A percentile compares a stretch with the other conserved stretches of the same genome.
phyloP scores from a whole-genome alignment of 2,797 vertebrate species.

The Craterocephalus amniculus region DNA sequence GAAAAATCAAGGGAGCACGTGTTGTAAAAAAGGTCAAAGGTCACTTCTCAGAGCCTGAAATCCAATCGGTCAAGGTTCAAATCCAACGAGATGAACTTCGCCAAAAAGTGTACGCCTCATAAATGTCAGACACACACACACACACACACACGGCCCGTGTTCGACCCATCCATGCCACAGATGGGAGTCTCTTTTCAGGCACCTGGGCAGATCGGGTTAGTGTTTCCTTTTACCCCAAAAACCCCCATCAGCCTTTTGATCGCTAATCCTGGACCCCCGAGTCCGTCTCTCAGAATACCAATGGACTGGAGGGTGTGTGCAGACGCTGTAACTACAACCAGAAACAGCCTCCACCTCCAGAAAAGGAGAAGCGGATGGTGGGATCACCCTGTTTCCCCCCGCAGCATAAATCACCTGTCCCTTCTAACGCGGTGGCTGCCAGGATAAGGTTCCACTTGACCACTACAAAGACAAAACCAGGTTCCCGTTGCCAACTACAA shows the following conservation, averaged over 20 bases:
- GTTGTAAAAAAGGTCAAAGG: constrained; percentile 64
- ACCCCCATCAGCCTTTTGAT: constrained; percentile 75
- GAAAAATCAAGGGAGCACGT: constrained; percentile 53
- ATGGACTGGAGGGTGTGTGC: constrained; percentile 39
- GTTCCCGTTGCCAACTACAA: constrained; percentile 73
- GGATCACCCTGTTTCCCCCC: constrained; percentile 37
- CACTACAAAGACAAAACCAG: constrained; percentile 73
- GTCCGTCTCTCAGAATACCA: constrained; percentile 35
- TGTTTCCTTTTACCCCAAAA: constrained; percentile 67
- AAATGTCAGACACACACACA: constrained; percentile 67
- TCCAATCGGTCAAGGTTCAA: constrained; percentile 79
- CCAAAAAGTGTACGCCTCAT: constrained; percentile 62
- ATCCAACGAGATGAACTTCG: constrained; percentile 84
- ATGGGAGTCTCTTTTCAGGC: constrained; percentile 70
- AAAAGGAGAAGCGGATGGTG: constrained; percentile 36
- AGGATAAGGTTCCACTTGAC: constrained; percentile 64
- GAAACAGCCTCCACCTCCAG: constrained; percentile 32
- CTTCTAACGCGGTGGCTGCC: constrained; percentile 62
- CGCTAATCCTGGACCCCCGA: constrained; percentile 72
- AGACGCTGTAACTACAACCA: constrained; percentile 71
- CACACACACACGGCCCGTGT: constrained; percentile 33
- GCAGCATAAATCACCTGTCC: constrained; percentile 74
- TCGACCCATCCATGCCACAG: constrained; percentile 62
- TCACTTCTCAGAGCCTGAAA: constrained; percentile 69
- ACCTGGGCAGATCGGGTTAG: constrained; percentile 76